Percentiles rank a stretch among this genome's conserved stretches.
Evolutionary conservation across 2,797 vertebrate species (phyloP).

Genomic region (Myotis pilosus): DNA sequence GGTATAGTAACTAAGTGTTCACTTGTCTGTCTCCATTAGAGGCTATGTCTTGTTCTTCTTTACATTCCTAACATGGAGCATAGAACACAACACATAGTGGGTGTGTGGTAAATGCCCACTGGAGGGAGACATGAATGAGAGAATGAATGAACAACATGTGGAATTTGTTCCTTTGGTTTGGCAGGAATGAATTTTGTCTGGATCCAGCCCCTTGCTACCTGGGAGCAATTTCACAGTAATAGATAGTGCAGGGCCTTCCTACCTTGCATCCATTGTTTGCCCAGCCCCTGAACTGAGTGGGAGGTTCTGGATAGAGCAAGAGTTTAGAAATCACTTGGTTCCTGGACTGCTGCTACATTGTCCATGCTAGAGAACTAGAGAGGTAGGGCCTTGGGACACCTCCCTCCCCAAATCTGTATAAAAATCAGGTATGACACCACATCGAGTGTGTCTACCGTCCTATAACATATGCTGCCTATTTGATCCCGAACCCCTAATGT

Average conservation of each 20-base stretch:
- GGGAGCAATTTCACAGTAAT: background rate
- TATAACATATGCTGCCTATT: background rate
- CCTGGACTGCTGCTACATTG: background rate
- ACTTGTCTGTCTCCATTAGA: background rate
- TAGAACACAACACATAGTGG: background rate
- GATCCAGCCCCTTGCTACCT: background rate
- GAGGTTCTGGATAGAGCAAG: background rate
- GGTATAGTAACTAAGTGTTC: background rate
- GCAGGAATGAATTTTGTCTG: background rate
- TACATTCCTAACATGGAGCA: background rate
- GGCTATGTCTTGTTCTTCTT: background rate
- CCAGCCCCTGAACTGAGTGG: background rate
- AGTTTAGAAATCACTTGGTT: background rate
- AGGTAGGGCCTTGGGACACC: background rate
- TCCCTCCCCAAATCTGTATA: background rate
- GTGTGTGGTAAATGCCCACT: background rate
- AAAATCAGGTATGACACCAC: background rate
- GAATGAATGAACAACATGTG: background rate
- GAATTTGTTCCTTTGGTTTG: background rate
- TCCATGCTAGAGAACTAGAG: background rate
- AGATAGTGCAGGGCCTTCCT: background rate
- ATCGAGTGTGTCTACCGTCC: background rate
- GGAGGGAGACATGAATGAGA: conserved; percentile 19
- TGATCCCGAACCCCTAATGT: background rate
- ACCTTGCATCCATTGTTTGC: background rate